Base-by-base conservation (phyloP, 2,888 invertebrate genomes). In the Pammene fasciana region DNA sequence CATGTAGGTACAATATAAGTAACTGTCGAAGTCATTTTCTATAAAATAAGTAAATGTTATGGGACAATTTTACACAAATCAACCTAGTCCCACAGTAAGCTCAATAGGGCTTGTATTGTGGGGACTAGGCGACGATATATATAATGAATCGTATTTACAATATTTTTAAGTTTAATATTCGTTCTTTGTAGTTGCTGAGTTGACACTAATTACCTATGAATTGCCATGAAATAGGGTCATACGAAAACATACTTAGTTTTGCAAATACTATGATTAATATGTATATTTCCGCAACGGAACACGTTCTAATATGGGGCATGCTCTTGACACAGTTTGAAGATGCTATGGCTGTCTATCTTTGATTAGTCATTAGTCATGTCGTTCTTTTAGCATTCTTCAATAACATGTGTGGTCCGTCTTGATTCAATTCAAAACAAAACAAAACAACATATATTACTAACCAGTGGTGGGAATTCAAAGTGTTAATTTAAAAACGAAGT, bases 251-350 rank as follows among this genome's bases (percentile, higher is more conserved):
- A 54, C 67, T 54, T 54, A 46, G 60, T 61, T 55, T 45, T 41
- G 52, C 60, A 61, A 67, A 26, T 26, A 26, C 1, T 26, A 26
- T 4, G n/a, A n/a, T 50, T 60, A 67, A 26, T 38, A 36, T 16
- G 43, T 60, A 34, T 65, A 68, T 50, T 70, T 70, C 70, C 65
- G 70, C 65, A 70, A 55, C 18, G 6, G 16, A 60, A 54, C 70
- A 70, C 70, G 70, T 70, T 55, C 54, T 26, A 45, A 68, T 59
- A 68, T 59, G 54, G 70, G 65, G 34, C 65, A 65, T 38, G 65
- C 46, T 70, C 70, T 70, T 70, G 70, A 70, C 70, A 65, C 60
- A 70, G 60, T 70, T 70, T 50, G 41, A 45, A 57, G 48, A 65
- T 45, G 54, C 61, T 56, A 62, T 43, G 57, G 26, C 56, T 52